Conservation (phyloP, 2,113 vertebrate species). For the Sceloporus tristichus region DNA sequence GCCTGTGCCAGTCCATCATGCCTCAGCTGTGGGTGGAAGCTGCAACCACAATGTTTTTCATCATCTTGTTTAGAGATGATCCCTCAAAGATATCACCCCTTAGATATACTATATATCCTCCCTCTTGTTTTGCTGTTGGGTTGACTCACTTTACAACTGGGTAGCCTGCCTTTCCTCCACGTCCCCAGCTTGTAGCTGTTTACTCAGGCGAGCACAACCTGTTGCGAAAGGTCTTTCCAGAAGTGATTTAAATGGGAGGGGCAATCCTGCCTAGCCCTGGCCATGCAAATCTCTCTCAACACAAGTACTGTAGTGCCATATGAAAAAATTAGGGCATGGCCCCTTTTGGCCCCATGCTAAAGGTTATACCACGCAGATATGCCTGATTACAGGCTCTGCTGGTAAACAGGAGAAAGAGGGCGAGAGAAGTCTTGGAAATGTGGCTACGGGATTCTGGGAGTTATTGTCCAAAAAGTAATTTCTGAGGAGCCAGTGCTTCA, state of each 20-base stretch:
- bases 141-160: neutral
- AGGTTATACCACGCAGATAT: neutral
- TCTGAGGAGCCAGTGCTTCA: neutral
- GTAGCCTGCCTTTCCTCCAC: neutral
- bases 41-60: neutral
- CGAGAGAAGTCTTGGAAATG: neutral
- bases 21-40: neutral
- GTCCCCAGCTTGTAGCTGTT: too few species aligned
- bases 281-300: conserved; percentile 19
- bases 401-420: neutral
- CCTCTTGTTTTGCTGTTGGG: neutral
- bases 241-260: conserved; percentile 30
- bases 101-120: neutral
- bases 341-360: neutral
- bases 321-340: neutral
- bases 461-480: too few species aligned
- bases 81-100: neutral
- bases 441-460: neutral
- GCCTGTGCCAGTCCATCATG: neutral
- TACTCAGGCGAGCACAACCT: neutral
- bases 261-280: neutral
- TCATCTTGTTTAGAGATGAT: neutral
- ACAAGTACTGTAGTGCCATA: neutral
- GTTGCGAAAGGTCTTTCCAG: neutral
- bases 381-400: neutral